These are phyloP conservation scores for Leucophenga varia DNA, from an alignment of 1,140 invertebrate species.

Conservation along the genomic window DNA sequence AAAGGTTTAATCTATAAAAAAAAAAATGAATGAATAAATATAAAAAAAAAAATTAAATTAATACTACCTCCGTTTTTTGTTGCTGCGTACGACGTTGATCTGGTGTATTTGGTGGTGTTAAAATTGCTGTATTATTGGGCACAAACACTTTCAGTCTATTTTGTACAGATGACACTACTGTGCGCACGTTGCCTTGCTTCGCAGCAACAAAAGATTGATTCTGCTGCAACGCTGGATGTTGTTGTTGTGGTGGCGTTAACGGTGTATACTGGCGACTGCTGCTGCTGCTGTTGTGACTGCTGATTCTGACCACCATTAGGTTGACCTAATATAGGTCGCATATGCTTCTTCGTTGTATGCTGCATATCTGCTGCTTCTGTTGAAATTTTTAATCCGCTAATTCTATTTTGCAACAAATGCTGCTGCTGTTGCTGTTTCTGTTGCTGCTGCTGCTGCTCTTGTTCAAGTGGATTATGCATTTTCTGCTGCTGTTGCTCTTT, in stretches of 20 bases:
- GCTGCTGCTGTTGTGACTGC: constrained; percentile 11
- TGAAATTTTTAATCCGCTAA: too few relatives aligned
- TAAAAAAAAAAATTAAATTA: constrained; percentile 1
- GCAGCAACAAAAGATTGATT: not conserved
- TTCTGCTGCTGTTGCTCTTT: constrained; percentile 9
- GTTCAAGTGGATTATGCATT: constrained; percentile 2
- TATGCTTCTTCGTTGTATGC: not conserved
- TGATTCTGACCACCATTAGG: constrained; percentile 6
- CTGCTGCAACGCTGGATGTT: not conserved
- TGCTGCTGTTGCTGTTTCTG: constrained; percentile 17
- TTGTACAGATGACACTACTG: not conserved
- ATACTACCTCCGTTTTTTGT: not conserved
- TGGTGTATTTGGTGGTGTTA: constrained; percentile 33
- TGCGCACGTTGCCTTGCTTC: too few relatives aligned
- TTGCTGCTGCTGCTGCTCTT: constrained; percentile 3
- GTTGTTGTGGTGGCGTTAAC: not conserved
- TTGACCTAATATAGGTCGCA: constrained; percentile 13
- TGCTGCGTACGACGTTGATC: constrained; percentile 16
- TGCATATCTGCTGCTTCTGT: too few relatives aligned
- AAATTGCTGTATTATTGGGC: too few relatives aligned
- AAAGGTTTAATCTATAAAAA: constrained; percentile 4
- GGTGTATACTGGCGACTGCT: constrained; percentile 2
- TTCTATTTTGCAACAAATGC: too few relatives aligned
- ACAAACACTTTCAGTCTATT: too few relatives aligned
- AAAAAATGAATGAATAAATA: not conserved